Base-by-base conservation (phyloP, 2,888 invertebrate genomes). In the Rhorus exstirpatorius region DNA sequence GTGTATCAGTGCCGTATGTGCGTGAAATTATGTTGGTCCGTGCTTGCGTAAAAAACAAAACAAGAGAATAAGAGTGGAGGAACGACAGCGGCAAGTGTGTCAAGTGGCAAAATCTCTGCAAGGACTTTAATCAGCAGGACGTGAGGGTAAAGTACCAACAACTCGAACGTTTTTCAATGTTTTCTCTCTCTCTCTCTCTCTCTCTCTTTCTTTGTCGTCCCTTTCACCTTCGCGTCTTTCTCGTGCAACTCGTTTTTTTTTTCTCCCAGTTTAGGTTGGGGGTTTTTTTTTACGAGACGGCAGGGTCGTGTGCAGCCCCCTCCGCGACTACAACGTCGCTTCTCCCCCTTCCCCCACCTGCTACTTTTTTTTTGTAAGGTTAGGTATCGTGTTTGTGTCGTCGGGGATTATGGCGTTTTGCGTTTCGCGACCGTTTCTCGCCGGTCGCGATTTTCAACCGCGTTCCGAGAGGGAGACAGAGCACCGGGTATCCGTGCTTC, bases 401-500 rank as follows among this genome's bases (percentile, higher is more conserved):
- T 38, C 35, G 67, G 67, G 51, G 49, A 10, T 67, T 68, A 35
- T 35, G 19, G 61, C 44, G 58, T 65, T 72, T 67, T 71, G 65
- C 58, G 58, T 17, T 65, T 53, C 31, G 70, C 24, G 53, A 61
- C 41, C 46, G 80, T 55, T 61, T 49, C 41, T 75, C 53, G 63
- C 63, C 74, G 74, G 74, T 75, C 44, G 49, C 35, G 46, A 44
- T 46, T 53, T 71, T 44, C 14, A 51, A 38, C 60, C 60, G 53
- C 19, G 12, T 49, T 19, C 41, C n/a, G 44, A 49, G 53, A 46
- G 17, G n/a, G 53, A 53, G 68, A 53, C 53, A 31, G 68, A 49
- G 53, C 84, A 85, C 86, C 86, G 85, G 84, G 79, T 55, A 68
- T 86, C 87, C 88, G 88, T 89, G 89, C 87, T 87, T 84, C 87